Base-by-base conservation (phyloP, 2,888 invertebrate species). In the Sinodicranocentrus sp. region DNA sequence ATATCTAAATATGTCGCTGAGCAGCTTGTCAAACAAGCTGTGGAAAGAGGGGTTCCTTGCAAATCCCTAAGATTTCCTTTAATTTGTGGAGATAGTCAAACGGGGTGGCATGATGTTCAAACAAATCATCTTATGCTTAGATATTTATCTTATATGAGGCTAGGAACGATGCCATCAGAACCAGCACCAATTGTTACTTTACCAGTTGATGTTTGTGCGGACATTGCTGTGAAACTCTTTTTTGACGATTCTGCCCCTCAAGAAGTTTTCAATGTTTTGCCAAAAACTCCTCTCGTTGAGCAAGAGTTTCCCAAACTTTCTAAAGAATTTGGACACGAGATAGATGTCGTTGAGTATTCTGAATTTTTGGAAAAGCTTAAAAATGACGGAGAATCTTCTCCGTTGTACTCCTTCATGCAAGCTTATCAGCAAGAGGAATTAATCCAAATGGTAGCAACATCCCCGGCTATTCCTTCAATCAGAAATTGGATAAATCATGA, bases 1-100 rank as follows among this genome's bases (percentile, higher is more conserved):
- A 52, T 85, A 26, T 65, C 83, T 0, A 87, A 87, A 72, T 84
- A 82, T 63, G 63, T 86, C n/a, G 54, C 80, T 3, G 87, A 87
- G 39, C 75, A 77, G 28, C 63, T 87, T 5, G 65, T 85, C 0
- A 48, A 76, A 6, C 80, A 84, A 72, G 86, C 82, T 0, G 54
- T 67, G 13, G 73, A 80, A 10, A 28, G 78, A 13, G 87, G 86
- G 17, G 73, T 87, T 48, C 87, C 86, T 2, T 77, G 79, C 13
- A 87, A 85, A 70, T 44, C 73, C 2, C 61, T 87, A 13, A 70
- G 87, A 57, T 85, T 84, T 21, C 78, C 84, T 0, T 43, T 73
- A 13, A 61, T 87, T 21, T 65, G 72, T 26, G 86, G 87, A 0
- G 59, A 86, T 19, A 84, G 85, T 48, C 17, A 26, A 23, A 84